A percentile compares a stretch with the other conserved stretches of the same genome.
phyloP scores from a whole-genome alignment of 2,113 vertebrate genomes.

The Speoplatyrhinus poulsoni region DNA sequence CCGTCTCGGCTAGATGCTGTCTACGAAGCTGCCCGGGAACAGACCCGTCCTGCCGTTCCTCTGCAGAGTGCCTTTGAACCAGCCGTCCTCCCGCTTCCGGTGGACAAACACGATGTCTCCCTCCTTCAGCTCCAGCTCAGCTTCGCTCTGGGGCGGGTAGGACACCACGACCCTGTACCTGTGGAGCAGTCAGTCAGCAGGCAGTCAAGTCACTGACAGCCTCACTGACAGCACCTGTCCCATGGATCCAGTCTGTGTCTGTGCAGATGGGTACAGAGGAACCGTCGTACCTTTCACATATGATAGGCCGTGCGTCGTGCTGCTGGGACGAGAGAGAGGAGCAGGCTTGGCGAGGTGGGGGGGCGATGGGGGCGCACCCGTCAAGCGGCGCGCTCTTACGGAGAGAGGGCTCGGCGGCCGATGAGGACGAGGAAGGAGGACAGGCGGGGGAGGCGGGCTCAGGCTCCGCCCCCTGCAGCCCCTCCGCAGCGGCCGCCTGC shows the following conservation, averaged over 20 bases:
- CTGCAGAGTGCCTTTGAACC: slow-evolving; percentile 98
- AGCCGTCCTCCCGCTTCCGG: slow-evolving; percentile 95
- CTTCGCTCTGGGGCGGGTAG: slow-evolving; percentile 97
- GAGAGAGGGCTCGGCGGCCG: slow-evolving; percentile 71
- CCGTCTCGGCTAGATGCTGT: slow-evolving; percentile 82
- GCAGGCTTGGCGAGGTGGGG: slow-evolving; percentile 91
- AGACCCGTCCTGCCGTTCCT: slow-evolving; percentile 95
- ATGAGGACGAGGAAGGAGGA: slow-evolving; percentile 41
- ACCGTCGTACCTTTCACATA: slow-evolving; percentile 89
- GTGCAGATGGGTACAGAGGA: neutral
- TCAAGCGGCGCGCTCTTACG: slow-evolving; percentile 81
- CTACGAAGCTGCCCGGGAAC: slow-evolving; percentile 97
- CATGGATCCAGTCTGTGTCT: too few species aligned
- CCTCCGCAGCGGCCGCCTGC: slow-evolving; percentile 74
- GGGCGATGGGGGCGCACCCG: slow-evolving; percentile 77
- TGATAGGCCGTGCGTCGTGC: slow-evolving; percentile 86
- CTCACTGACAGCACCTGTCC: too few species aligned
- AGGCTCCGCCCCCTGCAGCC: slow-evolving; percentile 83
- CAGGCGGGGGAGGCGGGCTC: slow-evolving; percentile 68
- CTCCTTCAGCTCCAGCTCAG: slow-evolving; percentile 98
- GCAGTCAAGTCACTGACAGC: too few species aligned
- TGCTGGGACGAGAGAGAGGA: slow-evolving; percentile 85
- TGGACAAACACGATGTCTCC: slow-evolving; percentile 99
- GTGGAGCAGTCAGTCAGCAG: slow-evolving; percentile 33
- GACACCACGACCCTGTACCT: slow-evolving; percentile 97